Evolutionary conservation across 2,797 vertebrate species (phyloP).

Genomic region (Alfaro cultratus): DNA sequence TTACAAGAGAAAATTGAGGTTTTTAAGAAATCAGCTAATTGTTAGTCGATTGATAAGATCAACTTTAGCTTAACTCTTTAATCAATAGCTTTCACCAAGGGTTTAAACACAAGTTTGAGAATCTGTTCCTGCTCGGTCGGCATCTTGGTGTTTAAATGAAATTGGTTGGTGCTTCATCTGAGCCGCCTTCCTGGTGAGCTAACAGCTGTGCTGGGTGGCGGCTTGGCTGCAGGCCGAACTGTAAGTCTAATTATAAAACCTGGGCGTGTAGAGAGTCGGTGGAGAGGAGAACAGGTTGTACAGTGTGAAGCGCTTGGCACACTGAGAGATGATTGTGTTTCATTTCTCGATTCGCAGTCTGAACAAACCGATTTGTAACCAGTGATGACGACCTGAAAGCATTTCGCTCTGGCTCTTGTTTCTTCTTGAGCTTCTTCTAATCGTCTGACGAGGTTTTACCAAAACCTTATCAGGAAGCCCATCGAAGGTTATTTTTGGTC

Average conservation of each 20-base stretch:
- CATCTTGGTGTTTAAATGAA: neutral
- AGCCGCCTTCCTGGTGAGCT: neutral
- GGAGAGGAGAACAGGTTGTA: constrained; percentile 56
- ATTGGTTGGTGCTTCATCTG: neutral
- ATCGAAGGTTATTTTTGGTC: neutral
- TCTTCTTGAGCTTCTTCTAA: neutral
- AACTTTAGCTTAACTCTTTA: too few relatives aligned
- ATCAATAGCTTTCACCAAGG: too few relatives aligned
- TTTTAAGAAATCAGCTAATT: too few relatives aligned
- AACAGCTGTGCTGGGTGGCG: constrained; percentile 48
- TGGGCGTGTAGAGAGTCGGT: neutral
- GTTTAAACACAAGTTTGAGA: neutral
- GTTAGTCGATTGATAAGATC: too few relatives aligned
- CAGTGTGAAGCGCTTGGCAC: constrained; percentile 33
- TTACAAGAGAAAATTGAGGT: too few relatives aligned
- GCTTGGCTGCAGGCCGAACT: constrained; percentile 15
- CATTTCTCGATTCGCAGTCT: neutral
- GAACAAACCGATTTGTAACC: constrained; percentile 14
- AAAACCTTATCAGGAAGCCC: neutral
- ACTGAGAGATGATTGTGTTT: constrained; percentile 23
- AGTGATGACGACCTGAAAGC: constrained; percentile 12
- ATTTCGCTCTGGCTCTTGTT: neutral
- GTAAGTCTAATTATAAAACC: constrained; percentile 52
- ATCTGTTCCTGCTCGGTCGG: neutral
- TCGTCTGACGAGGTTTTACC: neutral